A percentile compares a stretch with the other conserved stretches of the same genome.
Evolutionary conservation across 2,888 invertebrate genomes (phyloP).

Genomic region (Artemia sinica): DNA sequence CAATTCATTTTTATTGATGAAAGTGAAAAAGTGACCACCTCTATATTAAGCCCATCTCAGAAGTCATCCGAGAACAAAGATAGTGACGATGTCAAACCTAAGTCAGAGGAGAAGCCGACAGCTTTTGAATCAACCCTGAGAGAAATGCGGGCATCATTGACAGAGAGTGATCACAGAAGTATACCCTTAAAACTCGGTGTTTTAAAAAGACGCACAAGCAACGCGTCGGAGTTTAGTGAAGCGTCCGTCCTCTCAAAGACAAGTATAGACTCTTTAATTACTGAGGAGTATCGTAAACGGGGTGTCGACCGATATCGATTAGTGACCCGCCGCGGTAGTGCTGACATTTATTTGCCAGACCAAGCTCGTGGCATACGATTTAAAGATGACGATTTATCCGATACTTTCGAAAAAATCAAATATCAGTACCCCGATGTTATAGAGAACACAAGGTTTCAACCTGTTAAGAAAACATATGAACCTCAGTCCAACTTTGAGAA

Average conservation of each 20-base stretch:
- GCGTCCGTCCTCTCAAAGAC: neutral
- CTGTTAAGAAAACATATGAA: no score
- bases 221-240: slow-evolving; percentile 11
- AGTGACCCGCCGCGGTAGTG: neutral
- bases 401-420: no score
- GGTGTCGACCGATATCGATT: neutral
- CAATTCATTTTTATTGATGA: neutral
- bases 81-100: neutral
- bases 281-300: neutral
- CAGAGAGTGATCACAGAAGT: neutral
- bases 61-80: neutral
- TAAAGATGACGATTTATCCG: neutral
- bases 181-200: neutral
- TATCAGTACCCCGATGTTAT: no score
- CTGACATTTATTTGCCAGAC: neutral
- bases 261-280: neutral
- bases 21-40: neutral
- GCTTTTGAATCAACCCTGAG: neutral
- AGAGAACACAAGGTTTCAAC: no score
- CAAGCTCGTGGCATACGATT: neutral
- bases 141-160: neutral
- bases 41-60: neutral
- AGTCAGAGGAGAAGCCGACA: neutral
- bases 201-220: neutral
- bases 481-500: no score